Evolutionary conservation across 1,140 invertebrate species (phyloP), one percentile per base, ranked within the genome.

Genomic region (Drosophila setifemur): DNA sequence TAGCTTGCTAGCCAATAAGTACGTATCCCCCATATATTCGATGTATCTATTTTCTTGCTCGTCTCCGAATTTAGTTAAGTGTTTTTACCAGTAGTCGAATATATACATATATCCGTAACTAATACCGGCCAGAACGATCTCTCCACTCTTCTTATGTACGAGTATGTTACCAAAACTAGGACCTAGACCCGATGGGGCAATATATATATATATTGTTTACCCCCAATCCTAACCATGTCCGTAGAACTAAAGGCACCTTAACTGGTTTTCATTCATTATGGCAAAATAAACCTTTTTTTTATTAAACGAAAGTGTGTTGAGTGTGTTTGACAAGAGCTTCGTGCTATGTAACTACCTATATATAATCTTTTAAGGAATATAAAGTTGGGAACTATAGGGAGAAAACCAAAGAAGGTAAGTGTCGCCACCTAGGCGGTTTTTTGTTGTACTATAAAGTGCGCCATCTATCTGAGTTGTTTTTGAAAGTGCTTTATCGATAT

Each of bases 191-290:
- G 18, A 23, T 12, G 21, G 18, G 19, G 23, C 9, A 53, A 28
- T 57, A 28, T 21, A 21, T 39, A 23, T 21, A 39, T n/a, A 42
- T 4, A 43, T 35, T 49, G 40, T 54, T 57, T 50, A 26, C 29
- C 16, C 28, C 29, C 45, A 60, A 3, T 25, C 25, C 29, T 60
- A 60, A 3, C 31, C 25, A 29, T 39, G 57, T 68, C 50, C 66
- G 66, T 69, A 69, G 66, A 69, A 47, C 37, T 68, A 69, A 47
- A 49, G 66, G 50, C 66, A 69, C 50, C 33, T 42, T 47, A 52
- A 55, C 60, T 69, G 64, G 63, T 69, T 69, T 68, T 55, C n/a
- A 45, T 69, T 68, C 42, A 55, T 47, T 47, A 69, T 68, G 50
- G 66, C 63, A 69, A 69, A 69, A 45, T 31, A 47, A 68, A 68